A percentile compares a stretch with the other conserved stretches of the same genome.
phyloP scores from a whole-genome alignment of 2,888 invertebrate species.

The Epirrhoe alternata region DNA sequence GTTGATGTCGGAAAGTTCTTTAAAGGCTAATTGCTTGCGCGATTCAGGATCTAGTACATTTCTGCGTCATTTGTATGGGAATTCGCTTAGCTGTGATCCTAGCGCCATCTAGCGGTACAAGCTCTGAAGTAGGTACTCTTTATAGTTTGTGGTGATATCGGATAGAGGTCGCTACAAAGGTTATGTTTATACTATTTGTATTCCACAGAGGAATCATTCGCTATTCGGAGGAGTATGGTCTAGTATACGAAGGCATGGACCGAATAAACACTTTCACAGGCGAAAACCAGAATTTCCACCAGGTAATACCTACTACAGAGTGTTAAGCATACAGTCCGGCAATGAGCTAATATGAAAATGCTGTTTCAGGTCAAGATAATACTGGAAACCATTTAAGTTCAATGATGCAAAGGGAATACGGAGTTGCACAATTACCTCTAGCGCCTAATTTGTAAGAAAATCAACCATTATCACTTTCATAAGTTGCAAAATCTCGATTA shows the following conservation, averaged over 20 bases:
- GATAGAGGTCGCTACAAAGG: too few relatives aligned
- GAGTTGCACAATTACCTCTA: conserved; percentile 68
- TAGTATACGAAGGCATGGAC: conserved; percentile 92
- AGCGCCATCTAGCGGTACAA: too few relatives aligned
- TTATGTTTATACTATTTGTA: background rate
- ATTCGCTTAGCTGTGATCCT: too few relatives aligned
- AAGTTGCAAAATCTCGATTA: background rate
- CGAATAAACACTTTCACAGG: conserved; percentile 73
- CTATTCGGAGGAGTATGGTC: conserved; percentile 98
- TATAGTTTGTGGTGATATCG: too few relatives aligned
- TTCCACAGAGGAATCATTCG: conserved; percentile 95
- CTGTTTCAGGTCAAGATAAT: conserved; percentile 57
- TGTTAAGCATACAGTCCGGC: background rate
- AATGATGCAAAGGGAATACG: conserved; percentile 82
- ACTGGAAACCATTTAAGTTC: conserved; percentile 81
- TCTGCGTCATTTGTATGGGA: too few relatives aligned
- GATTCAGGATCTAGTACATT: too few relatives aligned
- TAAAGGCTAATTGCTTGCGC: too few relatives aligned
- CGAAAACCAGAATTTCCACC: conserved; percentile 67
- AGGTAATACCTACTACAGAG: conserved; percentile 52
- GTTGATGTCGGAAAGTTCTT: too few relatives aligned
- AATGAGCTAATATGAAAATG: background rate
- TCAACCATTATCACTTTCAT: background rate
- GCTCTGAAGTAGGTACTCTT: too few relatives aligned
- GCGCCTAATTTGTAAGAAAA: conserved; percentile 74